phyloP scores from a whole-genome alignment of 1,140 invertebrate species.

The Anthonomus grandis region DNA sequence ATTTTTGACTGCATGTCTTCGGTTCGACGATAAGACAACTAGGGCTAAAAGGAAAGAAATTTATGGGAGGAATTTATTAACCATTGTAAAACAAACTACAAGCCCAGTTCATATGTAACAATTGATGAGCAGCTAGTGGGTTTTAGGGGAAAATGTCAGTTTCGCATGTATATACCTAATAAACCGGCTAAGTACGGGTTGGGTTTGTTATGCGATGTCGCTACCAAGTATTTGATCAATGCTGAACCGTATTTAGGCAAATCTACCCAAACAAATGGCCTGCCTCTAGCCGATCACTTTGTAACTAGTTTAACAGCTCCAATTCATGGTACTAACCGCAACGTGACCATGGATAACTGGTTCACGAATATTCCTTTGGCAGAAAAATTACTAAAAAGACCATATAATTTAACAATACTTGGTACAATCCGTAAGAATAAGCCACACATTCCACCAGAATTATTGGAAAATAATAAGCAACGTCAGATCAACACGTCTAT shows the following conservation, averaged over 20 bases:
- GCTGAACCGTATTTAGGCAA: conserved; percentile 41
- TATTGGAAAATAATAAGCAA: neutral
- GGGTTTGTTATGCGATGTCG: conserved; percentile 39
- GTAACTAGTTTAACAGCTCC: conserved; percentile 25
- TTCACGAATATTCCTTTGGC: conserved; percentile 45
- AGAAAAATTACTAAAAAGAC: conserved; percentile 34
- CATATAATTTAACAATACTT: conserved; percentile 42
- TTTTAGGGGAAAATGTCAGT: conserved; percentile 30
- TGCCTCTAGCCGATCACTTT: conserved; percentile 37
- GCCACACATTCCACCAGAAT: conserved; percentile 41
- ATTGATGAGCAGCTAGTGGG: conserved; percentile 30
- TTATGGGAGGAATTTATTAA: conserved; percentile 41
- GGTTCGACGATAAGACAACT: conserved; percentile 43
- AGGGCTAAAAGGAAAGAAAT: conserved; percentile 30
- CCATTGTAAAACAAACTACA: conserved; percentile 42
- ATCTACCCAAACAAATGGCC: conserved; percentile 29
- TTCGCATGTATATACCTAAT: conserved; percentile 40
- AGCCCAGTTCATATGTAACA: conserved; percentile 29
- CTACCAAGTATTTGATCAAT: conserved; percentile 44
- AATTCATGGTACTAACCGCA: conserved; percentile 42
- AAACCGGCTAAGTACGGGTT: conserved; percentile 46
- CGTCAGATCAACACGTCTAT: neutral
- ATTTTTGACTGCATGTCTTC: conserved; percentile 43
- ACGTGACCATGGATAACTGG: conserved; percentile 49
- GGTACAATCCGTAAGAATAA: conserved; percentile 43